Conservation (phyloP, 2,888 invertebrate species). For the Macaria notata region DNA sequence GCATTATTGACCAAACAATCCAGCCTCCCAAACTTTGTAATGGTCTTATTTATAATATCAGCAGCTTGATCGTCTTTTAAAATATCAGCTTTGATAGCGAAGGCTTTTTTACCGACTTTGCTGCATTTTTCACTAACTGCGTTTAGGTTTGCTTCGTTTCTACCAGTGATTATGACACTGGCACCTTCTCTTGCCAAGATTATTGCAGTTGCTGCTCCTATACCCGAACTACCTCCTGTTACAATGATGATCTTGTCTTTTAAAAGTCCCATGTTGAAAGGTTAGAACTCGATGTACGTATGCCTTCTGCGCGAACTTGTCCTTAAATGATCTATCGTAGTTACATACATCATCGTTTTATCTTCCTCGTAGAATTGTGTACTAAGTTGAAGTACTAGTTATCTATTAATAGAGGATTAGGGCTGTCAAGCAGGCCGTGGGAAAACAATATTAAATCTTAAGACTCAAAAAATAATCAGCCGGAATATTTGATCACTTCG, state of each 20-base stretch:
- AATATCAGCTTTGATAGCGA: conserved; percentile 46
- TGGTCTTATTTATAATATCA: conserved; percentile 39
- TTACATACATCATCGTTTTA: no score
- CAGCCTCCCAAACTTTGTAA: conserved; percentile 42
- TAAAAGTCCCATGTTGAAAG: conserved; percentile 1
- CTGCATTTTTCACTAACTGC: conserved; percentile 62
- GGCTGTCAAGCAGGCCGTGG: no score
- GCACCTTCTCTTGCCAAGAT: conserved; percentile 84
- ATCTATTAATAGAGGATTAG: no score
- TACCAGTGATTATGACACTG: conserved; percentile 82
- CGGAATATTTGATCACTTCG: no score
- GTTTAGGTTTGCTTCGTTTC: conserved; percentile 84
- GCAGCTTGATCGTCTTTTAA: conserved; percentile 42
- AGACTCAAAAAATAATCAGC: no score
- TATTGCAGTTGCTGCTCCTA: conserved; percentile 84
- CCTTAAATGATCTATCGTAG: no score
- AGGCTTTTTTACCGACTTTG: conserved; percentile 30
- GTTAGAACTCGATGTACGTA: no score
- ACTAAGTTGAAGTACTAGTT: no score
- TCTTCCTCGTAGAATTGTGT: no score
- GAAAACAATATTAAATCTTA: no score
- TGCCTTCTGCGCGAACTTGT: no score
- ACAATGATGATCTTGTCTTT: conserved; percentile 49
- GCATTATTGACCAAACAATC: conserved; percentile 53
- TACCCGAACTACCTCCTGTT: conserved; percentile 84